A percentile compares a stretch with the other conserved stretches of the same genome.
Evolutionary conservation across 2,888 invertebrate species (phyloP).

Genomic region (Caenorhabditis sp.): DNA sequence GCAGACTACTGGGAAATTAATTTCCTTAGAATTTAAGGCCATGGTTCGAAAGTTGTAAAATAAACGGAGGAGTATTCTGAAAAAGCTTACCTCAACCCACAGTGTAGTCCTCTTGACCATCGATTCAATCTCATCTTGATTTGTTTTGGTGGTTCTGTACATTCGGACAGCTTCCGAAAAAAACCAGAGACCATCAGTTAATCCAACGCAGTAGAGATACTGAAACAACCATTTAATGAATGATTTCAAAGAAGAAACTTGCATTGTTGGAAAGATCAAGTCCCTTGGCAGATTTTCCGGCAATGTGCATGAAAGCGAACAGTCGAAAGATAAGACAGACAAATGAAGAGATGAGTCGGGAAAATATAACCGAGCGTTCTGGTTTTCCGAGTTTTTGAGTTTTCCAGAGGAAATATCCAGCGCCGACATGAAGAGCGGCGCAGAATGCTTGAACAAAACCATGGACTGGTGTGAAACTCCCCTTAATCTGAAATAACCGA

Average conservation of each 20-base stretch:
- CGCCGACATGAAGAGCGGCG: slow-evolving; percentile 74
- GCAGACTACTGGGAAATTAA: slow-evolving; percentile 23
- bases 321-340: slow-evolving; percentile 73
- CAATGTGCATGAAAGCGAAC: slow-evolving; percentile 76
- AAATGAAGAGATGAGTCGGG: slow-evolving; percentile 74
- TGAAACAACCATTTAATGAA: slow-evolving; percentile 35
- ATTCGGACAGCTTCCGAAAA: slow-evolving; percentile 71
- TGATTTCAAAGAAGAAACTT: slow-evolving; percentile 6
- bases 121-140: slow-evolving; percentile 72
- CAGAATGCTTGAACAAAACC: slow-evolving; percentile 74
- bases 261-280: slow-evolving; percentile 72
- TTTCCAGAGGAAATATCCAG: slow-evolving; percentile 64
- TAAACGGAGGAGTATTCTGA: too few relatives aligned
- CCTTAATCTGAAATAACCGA: slow-evolving; percentile 63
- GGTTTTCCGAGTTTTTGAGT: slow-evolving; percentile 57
- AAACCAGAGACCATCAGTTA: slow-evolving; percentile 77
- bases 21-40: slow-evolving; percentile 5
- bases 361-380: slow-evolving; percentile 70
- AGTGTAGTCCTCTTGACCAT: slow-evolving; percentile 76
- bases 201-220: slow-evolving; percentile 72
- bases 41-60: slow-evolving; percentile 12
- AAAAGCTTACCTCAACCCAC: slow-evolving; percentile 75
- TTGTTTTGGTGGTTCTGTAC: slow-evolving; percentile 59
- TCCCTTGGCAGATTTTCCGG: slow-evolving; percentile 73
- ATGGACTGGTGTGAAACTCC: slow-evolving; percentile 72